Percentiles rank a stretch among this genome's conserved stretches.
Conservation (phyloP, 2,113 vertebrate genomes). For the Empidonax traillii region DNA sequence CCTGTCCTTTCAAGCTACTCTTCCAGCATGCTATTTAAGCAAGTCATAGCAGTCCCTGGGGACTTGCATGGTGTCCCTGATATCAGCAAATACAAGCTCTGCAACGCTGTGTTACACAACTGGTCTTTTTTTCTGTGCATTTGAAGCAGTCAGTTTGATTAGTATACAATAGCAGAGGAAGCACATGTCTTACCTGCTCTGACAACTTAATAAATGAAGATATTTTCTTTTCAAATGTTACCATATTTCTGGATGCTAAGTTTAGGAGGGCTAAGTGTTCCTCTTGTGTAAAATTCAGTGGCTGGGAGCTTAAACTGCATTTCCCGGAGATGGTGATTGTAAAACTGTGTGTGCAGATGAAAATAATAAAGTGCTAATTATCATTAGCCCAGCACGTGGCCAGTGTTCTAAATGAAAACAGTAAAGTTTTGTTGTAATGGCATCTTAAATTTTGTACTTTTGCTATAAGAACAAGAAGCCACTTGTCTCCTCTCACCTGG, state of each 20-base stretch:
- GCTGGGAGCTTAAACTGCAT: neutral
- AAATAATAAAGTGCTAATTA: neutral
- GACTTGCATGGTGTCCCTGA: accelerated
- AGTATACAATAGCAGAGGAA: neutral
- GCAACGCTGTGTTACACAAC: neutral
- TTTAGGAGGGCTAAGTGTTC: neutral
- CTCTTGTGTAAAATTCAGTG: neutral
- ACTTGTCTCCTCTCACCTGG: accelerated
- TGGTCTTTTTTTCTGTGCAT: neutral
- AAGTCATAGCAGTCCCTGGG: neutral
- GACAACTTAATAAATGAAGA: neutral
- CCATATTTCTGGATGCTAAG: neutral
- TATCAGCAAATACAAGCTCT: neutral
- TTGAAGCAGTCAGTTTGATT: neutral
- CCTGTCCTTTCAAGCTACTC: neutral
- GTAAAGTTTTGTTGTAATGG: neutral
- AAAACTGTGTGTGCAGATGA: neutral
- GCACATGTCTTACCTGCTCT: neutral
- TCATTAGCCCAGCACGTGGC: neutral
- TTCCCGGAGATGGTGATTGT: neutral
- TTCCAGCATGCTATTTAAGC: neutral
- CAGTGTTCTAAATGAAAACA: neutral
- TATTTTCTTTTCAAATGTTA: neutral
- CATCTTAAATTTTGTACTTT: neutral
- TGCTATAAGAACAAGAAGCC: neutral